Evolutionary conservation across 2,888 invertebrate genomes (phyloP).

Genomic region (Gymnocheta viridis): DNA sequence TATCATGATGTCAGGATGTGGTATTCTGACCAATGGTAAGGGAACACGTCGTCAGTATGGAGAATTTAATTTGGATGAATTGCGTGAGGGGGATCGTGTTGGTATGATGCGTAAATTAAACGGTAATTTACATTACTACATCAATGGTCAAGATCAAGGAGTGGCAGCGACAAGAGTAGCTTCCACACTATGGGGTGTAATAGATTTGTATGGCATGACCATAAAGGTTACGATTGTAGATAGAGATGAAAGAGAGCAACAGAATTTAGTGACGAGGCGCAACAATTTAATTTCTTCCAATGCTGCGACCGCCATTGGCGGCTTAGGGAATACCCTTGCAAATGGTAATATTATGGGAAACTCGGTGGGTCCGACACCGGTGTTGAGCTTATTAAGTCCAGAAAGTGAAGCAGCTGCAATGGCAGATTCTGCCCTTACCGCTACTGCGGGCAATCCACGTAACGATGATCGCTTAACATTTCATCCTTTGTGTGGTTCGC

Average conservation of each 20-base stretch:
- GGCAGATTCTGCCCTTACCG: slow-evolving; percentile 74
- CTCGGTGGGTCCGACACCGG: slow-evolving; percentile 75
- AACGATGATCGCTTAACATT: slow-evolving; percentile 90
- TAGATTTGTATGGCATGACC: slow-evolving; percentile 97
- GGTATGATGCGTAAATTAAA: slow-evolving; percentile 94
- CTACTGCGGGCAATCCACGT: slow-evolving; percentile 73
- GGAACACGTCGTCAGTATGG: slow-evolving; percentile 96
- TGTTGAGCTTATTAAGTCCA: slow-evolving; percentile 80
- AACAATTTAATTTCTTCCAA: slow-evolving; percentile 83
- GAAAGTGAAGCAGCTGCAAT: slow-evolving; percentile 77
- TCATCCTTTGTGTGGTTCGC: slow-evolving; percentile 95
- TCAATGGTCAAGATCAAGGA: slow-evolving; percentile 96
- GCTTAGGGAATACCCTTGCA: slow-evolving; percentile 48
- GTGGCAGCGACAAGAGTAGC: slow-evolving; percentile 93
- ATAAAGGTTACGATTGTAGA: slow-evolving; percentile 94
- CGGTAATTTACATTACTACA: slow-evolving; percentile 94
- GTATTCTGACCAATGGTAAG: slow-evolving; percentile 97
- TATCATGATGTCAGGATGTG: slow-evolving; percentile 98
- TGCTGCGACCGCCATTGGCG: slow-evolving; percentile 63
- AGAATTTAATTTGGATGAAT: slow-evolving; percentile 95
- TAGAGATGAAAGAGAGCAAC: slow-evolving; percentile 89
- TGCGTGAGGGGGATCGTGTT: slow-evolving; percentile 93
- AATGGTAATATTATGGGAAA: slow-evolving; percentile 68
- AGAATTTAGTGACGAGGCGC: slow-evolving; percentile 88
- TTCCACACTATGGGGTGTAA: slow-evolving; percentile 93